phyloP scores from a whole-genome alignment of 2,797 vertebrate genomes.

The Lindbergichthys nudifrons region DNA sequence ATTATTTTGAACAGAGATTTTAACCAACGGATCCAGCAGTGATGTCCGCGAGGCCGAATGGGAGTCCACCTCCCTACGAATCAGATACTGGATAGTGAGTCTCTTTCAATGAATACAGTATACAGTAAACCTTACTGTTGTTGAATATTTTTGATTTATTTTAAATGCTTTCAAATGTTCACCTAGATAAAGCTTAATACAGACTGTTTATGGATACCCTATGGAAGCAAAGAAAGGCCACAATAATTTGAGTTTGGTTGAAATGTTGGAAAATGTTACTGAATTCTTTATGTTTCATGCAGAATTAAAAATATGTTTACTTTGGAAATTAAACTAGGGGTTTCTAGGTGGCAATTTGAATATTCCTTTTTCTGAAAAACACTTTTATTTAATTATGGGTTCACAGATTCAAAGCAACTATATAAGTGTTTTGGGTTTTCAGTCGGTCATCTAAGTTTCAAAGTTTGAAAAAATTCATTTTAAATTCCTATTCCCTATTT shows the following conservation, averaged over 20 bases:
- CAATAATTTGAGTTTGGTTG: neutral
- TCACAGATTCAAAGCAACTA: no score
- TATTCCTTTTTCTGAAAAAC: no score
- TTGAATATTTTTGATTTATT: neutral
- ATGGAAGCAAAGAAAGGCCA: neutral
- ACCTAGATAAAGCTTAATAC: neutral
- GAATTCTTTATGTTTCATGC: neutral
- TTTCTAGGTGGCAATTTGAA: no score
- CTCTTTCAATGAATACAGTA: slow-evolving; percentile 7
- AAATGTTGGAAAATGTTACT: neutral
- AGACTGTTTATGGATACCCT: accelerated
- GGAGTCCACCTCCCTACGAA: slow-evolving; percentile 92
- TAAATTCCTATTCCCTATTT: no score
- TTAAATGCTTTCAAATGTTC: neutral
- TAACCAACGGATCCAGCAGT: slow-evolving; percentile 28
- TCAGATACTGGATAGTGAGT: slow-evolving; percentile 88
- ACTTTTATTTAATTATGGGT: no score
- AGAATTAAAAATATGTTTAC: no score
- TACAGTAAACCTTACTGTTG: neutral
- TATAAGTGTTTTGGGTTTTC: no score
- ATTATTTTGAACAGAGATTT: neutral
- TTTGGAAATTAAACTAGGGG: no score
- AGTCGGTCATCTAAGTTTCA: no score
- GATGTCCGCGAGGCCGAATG: slow-evolving; percentile 88
- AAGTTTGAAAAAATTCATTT: no score